Conservation (phyloP, 2,113 vertebrate species). For the Micromys minutus region DNA sequence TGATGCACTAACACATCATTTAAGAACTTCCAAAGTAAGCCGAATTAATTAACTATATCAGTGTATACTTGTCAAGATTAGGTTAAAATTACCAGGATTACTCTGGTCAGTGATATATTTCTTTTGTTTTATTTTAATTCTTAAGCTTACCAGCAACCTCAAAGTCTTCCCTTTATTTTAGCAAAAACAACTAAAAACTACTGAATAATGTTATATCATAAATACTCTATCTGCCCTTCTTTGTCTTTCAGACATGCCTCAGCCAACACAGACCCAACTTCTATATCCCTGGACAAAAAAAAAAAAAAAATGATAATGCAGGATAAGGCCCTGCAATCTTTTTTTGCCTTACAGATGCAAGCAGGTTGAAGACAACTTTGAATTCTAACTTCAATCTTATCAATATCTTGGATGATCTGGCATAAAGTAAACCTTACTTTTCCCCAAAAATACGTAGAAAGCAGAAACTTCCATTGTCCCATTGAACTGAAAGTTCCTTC, state of each 20-base stretch:
- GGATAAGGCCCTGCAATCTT: rapidly evolving
- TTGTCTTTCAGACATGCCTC: background rate
- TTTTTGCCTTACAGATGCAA: background rate
- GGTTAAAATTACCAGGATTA: background rate
- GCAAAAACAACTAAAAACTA: background rate
- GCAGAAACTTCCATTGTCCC: background rate
- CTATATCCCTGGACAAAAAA: too few relatives aligned
- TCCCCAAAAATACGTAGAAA: too few relatives aligned
- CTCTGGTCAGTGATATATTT: background rate
- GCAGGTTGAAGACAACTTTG: too few relatives aligned
- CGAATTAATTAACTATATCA: background rate
- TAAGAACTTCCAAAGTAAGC: background rate
- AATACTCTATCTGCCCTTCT: background rate
- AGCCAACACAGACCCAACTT: too few relatives aligned
- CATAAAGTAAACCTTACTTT: background rate
- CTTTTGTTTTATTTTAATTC: too few relatives aligned
- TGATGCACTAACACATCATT: background rate
- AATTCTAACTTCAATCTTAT: background rate
- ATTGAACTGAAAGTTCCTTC: background rate
- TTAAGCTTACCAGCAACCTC: background rate
- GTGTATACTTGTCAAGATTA: background rate
- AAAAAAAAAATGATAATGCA: background rate
- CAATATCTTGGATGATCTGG: background rate
- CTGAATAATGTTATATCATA: background rate
- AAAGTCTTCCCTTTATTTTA: background rate